A percentile compares a stretch with the other conserved stretches of the same genome.
phyloP scores from a whole-genome alignment of 2,113 vertebrate species.

The Otis tarda region DNA sequence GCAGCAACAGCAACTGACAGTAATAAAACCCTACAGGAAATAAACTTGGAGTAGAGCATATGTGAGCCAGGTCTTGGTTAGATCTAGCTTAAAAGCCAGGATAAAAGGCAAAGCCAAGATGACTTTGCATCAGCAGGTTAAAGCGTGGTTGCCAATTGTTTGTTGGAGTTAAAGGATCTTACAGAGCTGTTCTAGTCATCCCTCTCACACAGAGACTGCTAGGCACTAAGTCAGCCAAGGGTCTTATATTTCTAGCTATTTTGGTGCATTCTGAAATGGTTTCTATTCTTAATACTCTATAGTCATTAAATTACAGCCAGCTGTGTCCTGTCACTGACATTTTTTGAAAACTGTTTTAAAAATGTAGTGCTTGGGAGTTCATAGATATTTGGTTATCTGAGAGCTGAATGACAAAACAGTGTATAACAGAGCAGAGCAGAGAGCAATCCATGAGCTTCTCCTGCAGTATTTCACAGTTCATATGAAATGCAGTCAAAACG shows the following conservation, averaged over 20 bases:
- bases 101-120: slow-evolving; percentile 32
- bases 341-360: neutral
- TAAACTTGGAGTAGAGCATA: neutral
- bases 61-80: slow-evolving; percentile 47
- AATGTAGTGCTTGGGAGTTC: neutral
- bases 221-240: slow-evolving; percentile 27
- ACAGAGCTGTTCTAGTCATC: neutral
- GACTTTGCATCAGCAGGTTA: slow-evolving; percentile 6
- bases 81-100: neutral
- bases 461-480: neutral
- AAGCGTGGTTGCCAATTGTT: neutral
- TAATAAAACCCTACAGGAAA: slow-evolving; percentile 43
- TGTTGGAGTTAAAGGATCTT: neutral
- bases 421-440: neutral
- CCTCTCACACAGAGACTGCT: neutral
- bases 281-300: slow-evolving; percentile 37
- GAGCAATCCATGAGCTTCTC: neutral
- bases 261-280: slow-evolving; percentile 35
- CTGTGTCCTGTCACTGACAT: slow-evolving; percentile 22
- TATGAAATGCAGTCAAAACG: neutral
- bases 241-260: slow-evolving; percentile 35
- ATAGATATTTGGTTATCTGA: neutral
- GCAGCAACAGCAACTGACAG: neutral
- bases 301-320: slow-evolving; percentile 55
- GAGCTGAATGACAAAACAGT: neutral